Conservation (phyloP, 2,113 vertebrate species). For the Zootoca vivipara region DNA sequence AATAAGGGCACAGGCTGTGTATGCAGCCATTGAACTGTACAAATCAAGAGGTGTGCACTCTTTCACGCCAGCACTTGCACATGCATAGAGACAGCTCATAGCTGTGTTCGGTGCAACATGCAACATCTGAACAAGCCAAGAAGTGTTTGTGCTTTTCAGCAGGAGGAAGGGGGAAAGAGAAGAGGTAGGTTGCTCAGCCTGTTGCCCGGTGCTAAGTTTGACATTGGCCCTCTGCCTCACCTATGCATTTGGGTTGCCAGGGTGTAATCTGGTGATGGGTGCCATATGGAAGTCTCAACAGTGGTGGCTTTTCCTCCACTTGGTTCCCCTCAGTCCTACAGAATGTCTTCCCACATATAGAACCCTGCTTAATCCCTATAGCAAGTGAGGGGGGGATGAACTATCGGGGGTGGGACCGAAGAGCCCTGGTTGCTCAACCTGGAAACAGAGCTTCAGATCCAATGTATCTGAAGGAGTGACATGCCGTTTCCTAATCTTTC, state of each 20-base stretch:
- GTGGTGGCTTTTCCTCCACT: neutral
- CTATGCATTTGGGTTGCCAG: neutral
- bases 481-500: neutral
- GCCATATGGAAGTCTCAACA: neutral
- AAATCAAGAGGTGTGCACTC: too few species aligned
- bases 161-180: neutral
- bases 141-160: neutral
- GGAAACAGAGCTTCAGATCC: neutral
- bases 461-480: neutral
- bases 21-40: too few species aligned
- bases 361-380: neutral
- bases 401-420: neutral
- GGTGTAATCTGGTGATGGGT: neutral
- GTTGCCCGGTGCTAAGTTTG: neutral
- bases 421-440: neutral
- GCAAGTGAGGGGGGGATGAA: neutral
- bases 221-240: neutral
- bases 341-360: neutral
- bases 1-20: neutral
- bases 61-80: too few species aligned
- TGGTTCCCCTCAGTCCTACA: neutral
- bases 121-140: too few species aligned
- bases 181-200: neutral
- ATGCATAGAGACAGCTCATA: too few species aligned
- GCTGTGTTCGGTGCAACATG: too few species aligned